Evolutionary conservation across 2,797 vertebrate species (phyloP).

Genomic region (Lutra lutra): DNA sequence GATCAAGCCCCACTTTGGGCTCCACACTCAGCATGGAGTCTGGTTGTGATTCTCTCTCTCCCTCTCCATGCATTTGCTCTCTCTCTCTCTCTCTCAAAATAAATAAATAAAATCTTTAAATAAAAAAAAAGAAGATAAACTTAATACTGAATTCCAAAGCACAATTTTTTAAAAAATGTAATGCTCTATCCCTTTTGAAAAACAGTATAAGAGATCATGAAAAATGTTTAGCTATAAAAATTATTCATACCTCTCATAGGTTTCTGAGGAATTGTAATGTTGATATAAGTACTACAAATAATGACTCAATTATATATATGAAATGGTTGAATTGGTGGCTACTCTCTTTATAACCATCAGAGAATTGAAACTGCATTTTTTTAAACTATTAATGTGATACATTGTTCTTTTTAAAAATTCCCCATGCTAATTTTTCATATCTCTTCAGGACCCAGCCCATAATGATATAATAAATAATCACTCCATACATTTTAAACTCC

Average conservation of each 20-base stretch:
- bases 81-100: neutral
- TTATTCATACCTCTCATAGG: neutral
- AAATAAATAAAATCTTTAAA: neutral
- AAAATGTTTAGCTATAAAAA: neutral
- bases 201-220: neutral
- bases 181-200: neutral
- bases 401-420: slow-evolving; percentile 18
- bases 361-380: slow-evolving; percentile 1
- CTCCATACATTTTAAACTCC: neutral
- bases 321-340: neutral
- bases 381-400: neutral
- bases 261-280: slow-evolving; percentile 1
- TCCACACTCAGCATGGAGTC: neutral
- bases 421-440: neutral
- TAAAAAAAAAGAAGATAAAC: neutral
- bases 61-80: neutral
- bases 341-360: neutral
- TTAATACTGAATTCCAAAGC: neutral
- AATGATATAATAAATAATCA: neutral
- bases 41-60: neutral
- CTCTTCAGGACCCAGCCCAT: neutral
- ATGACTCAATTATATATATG: neutral
- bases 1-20: neutral
- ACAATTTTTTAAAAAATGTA: neutral
- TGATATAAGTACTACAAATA: neutral